phyloP scores from a whole-genome alignment of 1,140 invertebrate species.

The Aphis craccivora region DNA sequence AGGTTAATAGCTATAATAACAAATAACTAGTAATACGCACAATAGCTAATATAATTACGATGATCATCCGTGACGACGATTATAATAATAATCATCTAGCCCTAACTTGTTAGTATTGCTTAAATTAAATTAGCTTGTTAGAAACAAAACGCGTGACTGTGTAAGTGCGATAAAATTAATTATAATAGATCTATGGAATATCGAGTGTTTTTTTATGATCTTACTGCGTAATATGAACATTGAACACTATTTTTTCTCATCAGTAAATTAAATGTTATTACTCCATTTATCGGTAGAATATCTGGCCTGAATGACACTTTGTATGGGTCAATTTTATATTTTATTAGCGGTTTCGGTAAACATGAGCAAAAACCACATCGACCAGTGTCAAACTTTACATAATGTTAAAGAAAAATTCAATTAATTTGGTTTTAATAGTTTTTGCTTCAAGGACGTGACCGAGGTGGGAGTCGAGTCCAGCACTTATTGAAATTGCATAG shows the following conservation, averaged over 20 bases:
- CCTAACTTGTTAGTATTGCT: neutral
- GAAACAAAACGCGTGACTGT: neutral
- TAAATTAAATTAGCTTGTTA: neutral
- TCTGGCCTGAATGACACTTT: no score
- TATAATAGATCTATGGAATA: neutral
- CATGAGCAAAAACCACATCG: no score
- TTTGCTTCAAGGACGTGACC: no score
- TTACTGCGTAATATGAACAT: neutral
- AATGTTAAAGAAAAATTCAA: no score
- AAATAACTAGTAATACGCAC: neutral
- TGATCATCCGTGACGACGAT: neutral
- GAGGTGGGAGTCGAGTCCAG: no score
- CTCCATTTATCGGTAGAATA: neutral
- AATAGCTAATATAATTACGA: neutral
- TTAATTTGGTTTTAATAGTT: no score
- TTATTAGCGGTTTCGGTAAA: no score
- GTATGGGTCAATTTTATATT: neutral
- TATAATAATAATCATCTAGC: neutral
- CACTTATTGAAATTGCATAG: no score
- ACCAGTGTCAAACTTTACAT: no score
- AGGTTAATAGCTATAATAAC: constrained; percentile 6
- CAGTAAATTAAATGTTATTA: neutral
- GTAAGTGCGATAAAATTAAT: neutral
- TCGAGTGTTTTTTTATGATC: neutral
- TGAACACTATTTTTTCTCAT: neutral